A percentile compares a stretch with the other conserved stretches of the same genome.
Conservation (phyloP, 2,113 vertebrate species). For the Psittacara wagleri region DNA sequence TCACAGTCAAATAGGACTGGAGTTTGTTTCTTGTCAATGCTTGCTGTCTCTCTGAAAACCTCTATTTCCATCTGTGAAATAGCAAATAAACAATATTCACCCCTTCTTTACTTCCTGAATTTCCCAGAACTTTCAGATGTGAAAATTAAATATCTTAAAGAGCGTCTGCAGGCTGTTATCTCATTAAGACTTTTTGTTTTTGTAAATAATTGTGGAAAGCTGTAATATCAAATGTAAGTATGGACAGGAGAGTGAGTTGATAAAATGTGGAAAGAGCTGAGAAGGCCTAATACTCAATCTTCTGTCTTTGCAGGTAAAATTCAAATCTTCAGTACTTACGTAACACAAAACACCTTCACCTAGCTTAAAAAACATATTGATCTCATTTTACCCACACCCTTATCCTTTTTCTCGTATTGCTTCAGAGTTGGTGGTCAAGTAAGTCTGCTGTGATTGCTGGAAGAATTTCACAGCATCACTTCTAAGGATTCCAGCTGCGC, state of each 20-base stretch:
- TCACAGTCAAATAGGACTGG: background rate
- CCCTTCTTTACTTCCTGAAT: background rate
- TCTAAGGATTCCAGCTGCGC: background rate
- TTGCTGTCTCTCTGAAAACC: background rate
- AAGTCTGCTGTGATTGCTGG: background rate
- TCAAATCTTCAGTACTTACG: background rate
- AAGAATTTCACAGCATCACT: background rate
- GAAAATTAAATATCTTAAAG: conserved; percentile 3
- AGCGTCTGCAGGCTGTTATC: background rate
- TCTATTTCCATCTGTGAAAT: conserved; percentile 16
- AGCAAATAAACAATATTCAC: background rate
- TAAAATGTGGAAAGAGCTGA: background rate
- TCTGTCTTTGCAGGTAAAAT: background rate
- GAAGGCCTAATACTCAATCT: background rate
- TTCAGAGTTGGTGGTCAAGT: background rate
- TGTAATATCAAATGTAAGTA: background rate
- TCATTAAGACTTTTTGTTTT: background rate
- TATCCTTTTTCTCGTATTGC: background rate
- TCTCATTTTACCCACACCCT: background rate
- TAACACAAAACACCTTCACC: background rate
- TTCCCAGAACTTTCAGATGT: background rate
- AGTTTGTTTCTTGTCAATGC: background rate
- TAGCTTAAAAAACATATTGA: background rate
- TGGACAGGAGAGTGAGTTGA: background rate
- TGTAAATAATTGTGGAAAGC: background rate